phyloP scores from a whole-genome alignment of 2,797 vertebrate genomes.

The Scolopax bukidnonensis region DNA sequence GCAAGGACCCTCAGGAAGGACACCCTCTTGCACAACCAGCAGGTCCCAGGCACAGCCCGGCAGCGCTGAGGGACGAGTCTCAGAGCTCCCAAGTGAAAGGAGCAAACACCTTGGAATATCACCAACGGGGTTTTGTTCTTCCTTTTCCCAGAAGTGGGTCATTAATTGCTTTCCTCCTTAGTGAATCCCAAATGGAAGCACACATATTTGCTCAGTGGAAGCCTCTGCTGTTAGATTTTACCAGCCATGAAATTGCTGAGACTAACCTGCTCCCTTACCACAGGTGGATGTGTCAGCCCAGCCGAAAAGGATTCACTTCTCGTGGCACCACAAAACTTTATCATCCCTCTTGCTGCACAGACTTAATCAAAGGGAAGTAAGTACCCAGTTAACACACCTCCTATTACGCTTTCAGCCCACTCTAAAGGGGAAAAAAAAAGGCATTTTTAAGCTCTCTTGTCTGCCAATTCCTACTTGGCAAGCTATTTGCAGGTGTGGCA shows the following conservation, averaged over 20 bases:
- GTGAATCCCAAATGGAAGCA: neutral
- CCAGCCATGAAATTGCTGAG: neutral
- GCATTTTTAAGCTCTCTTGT: neutral
- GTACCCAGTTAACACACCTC: neutral
- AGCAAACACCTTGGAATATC: neutral
- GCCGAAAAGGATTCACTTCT: neutral
- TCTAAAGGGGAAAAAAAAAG: neutral
- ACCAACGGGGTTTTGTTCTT: rapidly evolving
- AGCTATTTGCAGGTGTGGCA: neutral
- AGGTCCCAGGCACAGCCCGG: neutral
- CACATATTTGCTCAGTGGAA: neutral
- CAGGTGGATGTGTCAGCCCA: neutral
- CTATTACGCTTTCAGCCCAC: neutral
- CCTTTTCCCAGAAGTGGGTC: neutral
- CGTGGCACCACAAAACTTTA: neutral
- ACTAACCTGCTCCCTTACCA: neutral
- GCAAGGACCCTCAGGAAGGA: neutral
- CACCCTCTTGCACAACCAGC: neutral
- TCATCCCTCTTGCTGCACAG: neutral
- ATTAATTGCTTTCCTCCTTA: neutral
- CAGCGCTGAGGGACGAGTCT: rapidly evolving
- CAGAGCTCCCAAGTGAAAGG: rapidly evolving
- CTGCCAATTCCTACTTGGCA: neutral
- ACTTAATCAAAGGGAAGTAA: neutral
- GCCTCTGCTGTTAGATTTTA: neutral